Evolutionary conservation across 2,113 vertebrate species (phyloP).

Genomic region (Notarius quadriscutis): DNA sequence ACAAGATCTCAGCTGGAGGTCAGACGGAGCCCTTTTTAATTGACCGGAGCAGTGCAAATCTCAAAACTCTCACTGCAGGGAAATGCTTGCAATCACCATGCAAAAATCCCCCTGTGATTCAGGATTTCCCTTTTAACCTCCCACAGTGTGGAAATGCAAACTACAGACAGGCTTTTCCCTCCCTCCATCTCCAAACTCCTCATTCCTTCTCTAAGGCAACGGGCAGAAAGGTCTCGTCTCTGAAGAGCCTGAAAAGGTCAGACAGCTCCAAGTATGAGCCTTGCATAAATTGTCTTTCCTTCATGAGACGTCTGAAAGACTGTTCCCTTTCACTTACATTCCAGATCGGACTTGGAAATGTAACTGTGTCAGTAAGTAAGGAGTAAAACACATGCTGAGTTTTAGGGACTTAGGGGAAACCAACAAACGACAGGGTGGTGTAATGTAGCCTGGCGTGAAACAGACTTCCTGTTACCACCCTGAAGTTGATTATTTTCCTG

Average conservation of each 20-base stretch:
- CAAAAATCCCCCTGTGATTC: conserved; percentile 14
- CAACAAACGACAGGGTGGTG: background rate
- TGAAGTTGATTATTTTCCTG: background rate
- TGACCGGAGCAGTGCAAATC: conserved; percentile 20
- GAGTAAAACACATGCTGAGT: background rate
- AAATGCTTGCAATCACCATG: background rate
- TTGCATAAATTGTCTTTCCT: background rate
- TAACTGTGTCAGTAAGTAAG: background rate
- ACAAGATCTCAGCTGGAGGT: background rate
- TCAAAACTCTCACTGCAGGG: conserved; percentile 24
- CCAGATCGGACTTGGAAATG: background rate
- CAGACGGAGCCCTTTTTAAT: conserved; percentile 12
- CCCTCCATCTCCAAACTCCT: background rate
- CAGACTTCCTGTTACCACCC: background rate
- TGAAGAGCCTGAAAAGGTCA: conserved; percentile 9
- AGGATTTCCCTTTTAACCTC: conserved; percentile 13
- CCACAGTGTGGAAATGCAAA: conserved; percentile 5
- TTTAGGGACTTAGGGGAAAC: background rate
- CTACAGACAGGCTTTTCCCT: background rate
- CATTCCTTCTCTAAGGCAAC: conserved; percentile 1
- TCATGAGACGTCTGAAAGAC: background rate
- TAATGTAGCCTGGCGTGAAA: background rate
- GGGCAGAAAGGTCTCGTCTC: background rate
- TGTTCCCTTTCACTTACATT: background rate
- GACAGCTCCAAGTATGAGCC: background rate